These are phyloP conservation scores for Hepsetus odoe DNA, from an alignment of 2,113 vertebrate genomes.

Conservation along the genomic window DNA sequence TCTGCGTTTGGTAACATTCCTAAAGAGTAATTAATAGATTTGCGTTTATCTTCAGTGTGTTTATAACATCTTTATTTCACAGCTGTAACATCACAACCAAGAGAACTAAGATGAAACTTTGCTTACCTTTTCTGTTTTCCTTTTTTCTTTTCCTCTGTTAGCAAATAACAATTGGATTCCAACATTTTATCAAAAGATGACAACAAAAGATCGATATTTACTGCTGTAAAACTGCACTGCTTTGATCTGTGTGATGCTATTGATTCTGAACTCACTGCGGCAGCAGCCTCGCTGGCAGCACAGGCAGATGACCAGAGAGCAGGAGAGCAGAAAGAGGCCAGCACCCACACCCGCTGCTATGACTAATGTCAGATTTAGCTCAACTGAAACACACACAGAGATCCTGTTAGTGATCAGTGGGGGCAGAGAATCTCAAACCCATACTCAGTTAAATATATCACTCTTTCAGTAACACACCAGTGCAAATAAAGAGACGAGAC, in stretches of 20 bases:
- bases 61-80: not conserved
- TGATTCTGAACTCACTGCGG: conserved; percentile 76
- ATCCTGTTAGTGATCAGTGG: not conserved
- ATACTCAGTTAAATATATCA: too few species aligned
- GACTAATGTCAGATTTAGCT: conserved; percentile 81
- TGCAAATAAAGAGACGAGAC: too few species aligned
- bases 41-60: not conserved
- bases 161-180: conserved; percentile 39
- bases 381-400: conserved; percentile 75
- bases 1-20: conserved; percentile 61
- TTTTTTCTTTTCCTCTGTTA: conserved; percentile 58
- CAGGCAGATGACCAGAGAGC: conserved; percentile 84
- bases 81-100: not conserved
- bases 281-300: conserved; percentile 86
- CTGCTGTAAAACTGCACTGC: not conserved
- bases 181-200: not conserved
- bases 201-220: too few species aligned
- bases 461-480: too few species aligned
- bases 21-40: conserved; percentile 48
- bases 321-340: conserved; percentile 76
- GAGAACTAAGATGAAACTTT: not conserved
- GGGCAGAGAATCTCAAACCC: too few species aligned
- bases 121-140: conserved; percentile 63
- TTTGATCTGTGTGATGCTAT: not conserved
- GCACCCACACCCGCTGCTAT: conserved; percentile 79